Percentiles rank a stretch among this genome's conserved stretches.
Evolutionary conservation across 2,113 vertebrate species (phyloP).

Genomic region (Leptobrachium leishanense): DNA sequence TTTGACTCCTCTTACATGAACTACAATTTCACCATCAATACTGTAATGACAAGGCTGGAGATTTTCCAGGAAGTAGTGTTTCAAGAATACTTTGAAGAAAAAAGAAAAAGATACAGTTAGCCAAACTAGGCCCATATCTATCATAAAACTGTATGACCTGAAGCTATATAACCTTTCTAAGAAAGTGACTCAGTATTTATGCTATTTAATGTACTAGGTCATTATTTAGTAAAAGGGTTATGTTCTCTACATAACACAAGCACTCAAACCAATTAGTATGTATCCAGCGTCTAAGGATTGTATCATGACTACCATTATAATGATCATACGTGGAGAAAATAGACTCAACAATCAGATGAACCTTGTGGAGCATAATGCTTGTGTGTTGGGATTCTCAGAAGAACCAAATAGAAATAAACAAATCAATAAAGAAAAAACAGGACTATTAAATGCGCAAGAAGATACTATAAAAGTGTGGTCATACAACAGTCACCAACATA

Average conservation of each 20-base stretch:
- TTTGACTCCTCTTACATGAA: constrained; percentile 21
- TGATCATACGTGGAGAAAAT: too few relatives aligned
- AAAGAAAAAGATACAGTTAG: constrained; percentile 32
- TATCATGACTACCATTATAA: too few relatives aligned
- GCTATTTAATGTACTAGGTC: constrained; percentile 16
- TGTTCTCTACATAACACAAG: background rate
- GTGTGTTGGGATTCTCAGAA: too few relatives aligned
- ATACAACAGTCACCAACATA: too few relatives aligned
- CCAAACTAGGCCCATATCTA: constrained; percentile 33
- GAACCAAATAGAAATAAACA: too few relatives aligned
- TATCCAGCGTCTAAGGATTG: background rate
- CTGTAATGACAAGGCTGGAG: constrained; percentile 43
- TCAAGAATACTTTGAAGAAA: constrained; percentile 36
- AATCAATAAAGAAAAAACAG: too few relatives aligned
- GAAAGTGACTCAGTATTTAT: constrained; percentile 33
- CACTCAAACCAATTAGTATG: background rate
- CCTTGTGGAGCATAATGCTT: too few relatives aligned
- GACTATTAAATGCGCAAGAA: too few relatives aligned
- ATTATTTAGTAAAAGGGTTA: constrained; percentile 18
- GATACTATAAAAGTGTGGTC: too few relatives aligned
- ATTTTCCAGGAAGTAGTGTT: constrained; percentile 43
- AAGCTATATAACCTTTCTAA: constrained; percentile 34
- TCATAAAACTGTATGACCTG: constrained; percentile 28
- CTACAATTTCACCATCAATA: constrained; percentile 32
- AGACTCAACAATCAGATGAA: too few relatives aligned